These are phyloP conservation scores for Phymatocera aterrima DNA, from an alignment of 2,888 invertebrate genomes.

Conservation along the genomic window DNA sequence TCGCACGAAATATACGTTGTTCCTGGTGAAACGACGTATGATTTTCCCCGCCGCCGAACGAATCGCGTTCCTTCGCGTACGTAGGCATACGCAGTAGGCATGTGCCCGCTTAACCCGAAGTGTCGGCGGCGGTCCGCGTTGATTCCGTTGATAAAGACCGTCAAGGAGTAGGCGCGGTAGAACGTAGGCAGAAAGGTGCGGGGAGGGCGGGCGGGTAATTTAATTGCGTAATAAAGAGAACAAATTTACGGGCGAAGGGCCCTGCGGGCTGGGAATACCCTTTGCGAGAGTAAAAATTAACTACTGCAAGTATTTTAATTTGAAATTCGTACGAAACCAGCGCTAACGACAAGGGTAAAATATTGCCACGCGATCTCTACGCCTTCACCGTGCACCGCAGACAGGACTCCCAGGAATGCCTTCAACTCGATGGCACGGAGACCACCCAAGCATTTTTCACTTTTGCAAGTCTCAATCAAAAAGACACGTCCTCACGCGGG, in stretches of 20 bases:
- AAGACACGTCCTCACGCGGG: too few species aligned
- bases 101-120: too few species aligned
- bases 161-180: constrained; percentile 19
- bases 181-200: neutral
- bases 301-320: constrained; percentile 45
- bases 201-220: constrained; percentile 23
- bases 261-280: too few species aligned
- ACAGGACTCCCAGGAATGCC: neutral
- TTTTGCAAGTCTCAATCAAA: neutral
- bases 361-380: neutral
- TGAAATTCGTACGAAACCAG: constrained; percentile 34
- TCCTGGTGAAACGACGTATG: neutral
- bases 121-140: neutral
- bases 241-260: constrained; percentile 32
- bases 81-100: too few species aligned
- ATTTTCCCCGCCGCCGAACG: neutral
- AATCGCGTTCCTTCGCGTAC: constrained; percentile 8
- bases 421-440: neutral
- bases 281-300: neutral
- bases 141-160: constrained; percentile 41
- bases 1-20: neutral
- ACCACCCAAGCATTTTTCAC: constrained; percentile 24
- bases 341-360: constrained; percentile 28
- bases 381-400: neutral
- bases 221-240: constrained; percentile 46